Percentiles rank a stretch among this genome's conserved stretches.
Conservation (phyloP, 1,140 invertebrate species). For the Calliphora vicina region DNA sequence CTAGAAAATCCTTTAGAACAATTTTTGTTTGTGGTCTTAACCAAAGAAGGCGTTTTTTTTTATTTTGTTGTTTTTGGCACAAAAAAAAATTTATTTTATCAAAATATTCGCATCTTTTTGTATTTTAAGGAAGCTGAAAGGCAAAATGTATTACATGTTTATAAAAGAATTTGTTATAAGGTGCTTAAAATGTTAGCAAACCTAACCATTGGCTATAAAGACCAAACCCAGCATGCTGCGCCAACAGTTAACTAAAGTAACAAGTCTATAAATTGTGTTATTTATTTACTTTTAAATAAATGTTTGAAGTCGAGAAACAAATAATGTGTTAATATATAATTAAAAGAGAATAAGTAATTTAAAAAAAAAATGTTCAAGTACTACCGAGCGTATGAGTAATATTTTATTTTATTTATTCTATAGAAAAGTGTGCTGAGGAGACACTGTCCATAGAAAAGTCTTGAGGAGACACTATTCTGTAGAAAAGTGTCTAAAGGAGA, state of each 20-base stretch:
- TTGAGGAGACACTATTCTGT: no score
- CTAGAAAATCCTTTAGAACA: conserved; percentile 25
- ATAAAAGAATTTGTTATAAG: conserved; percentile 34
- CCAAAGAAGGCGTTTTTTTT: conserved; percentile 22
- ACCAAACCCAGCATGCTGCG: conserved; percentile 1
- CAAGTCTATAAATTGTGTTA: conserved; percentile 5
- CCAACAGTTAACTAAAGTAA: neutral
- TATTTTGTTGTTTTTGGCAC: neutral
- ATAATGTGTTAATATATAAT: neutral
- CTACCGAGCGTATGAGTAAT: neutral
- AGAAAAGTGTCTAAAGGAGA: no score
- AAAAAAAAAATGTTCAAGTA: neutral
- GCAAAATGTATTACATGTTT: conserved; percentile 31
- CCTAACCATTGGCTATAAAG: neutral
- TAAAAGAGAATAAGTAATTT: neutral
- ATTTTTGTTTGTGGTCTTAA: neutral
- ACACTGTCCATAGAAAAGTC: no score
- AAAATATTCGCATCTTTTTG: conserved; percentile 34
- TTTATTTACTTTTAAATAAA: neutral
- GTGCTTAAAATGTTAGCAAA: neutral
- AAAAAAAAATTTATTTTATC: conserved; percentile 13
- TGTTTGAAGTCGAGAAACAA: neutral
- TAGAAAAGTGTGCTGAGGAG: no score
- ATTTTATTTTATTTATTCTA: no score
- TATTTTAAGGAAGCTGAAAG: conserved; percentile 8